phyloP scores from a whole-genome alignment of 2,888 invertebrate species.

The Eristalis tenax region DNA sequence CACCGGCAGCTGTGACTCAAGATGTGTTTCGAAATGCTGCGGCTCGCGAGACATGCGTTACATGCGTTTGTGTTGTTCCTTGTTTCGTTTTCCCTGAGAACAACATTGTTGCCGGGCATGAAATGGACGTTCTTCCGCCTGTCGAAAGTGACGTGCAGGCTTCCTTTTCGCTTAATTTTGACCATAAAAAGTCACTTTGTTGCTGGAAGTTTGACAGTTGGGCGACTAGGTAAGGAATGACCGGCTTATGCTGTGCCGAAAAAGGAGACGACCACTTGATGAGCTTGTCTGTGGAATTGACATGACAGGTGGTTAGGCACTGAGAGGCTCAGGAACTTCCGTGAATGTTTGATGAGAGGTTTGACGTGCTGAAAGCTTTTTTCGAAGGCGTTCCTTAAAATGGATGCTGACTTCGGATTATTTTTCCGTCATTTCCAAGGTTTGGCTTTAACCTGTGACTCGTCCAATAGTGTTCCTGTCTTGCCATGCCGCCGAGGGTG shows the following conservation, averaged over 20 bases:
- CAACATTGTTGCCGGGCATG: no score
- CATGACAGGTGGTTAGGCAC: background rate
- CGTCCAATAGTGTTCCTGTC: no score
- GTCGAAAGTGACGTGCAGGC: slow-evolving; percentile 45
- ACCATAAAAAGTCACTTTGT: background rate
- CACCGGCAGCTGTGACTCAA: background rate
- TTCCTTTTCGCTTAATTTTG: slow-evolving; percentile 6
- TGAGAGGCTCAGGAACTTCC: background rate
- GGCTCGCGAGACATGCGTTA: slow-evolving; percentile 39
- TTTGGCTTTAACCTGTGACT: no score
- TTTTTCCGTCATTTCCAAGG: no score
- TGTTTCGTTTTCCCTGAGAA: slow-evolving; percentile 24
- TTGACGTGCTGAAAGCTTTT: background rate
- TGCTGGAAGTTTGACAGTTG: background rate
- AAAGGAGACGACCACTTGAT: background rate
- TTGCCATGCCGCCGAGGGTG: no score
- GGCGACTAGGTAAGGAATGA: background rate
- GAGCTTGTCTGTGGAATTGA: background rate
- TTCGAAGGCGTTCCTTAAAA: background rate
- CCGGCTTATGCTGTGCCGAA: background rate
- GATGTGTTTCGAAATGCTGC: background rate
- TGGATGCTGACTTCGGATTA: no score
- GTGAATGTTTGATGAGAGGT: background rate
- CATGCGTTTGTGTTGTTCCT: background rate
- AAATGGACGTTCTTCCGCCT: slow-evolving; percentile 32